Evolutionary conservation across 1,140 invertebrate species (phyloP).

Genomic region (Lepidotrigona ventralis): DNA sequence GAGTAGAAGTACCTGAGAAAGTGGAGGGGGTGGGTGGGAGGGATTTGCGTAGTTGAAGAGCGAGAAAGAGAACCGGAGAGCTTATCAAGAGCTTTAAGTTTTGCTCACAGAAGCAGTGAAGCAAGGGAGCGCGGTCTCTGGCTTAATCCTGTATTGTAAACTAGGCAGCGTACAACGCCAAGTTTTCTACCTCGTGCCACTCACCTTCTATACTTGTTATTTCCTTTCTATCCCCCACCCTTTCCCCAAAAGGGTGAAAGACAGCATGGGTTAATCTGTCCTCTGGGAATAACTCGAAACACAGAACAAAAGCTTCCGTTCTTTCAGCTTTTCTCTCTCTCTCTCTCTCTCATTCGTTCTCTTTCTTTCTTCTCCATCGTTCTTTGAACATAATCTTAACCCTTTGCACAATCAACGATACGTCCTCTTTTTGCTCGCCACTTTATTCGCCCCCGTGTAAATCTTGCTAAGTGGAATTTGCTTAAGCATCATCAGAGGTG

Average conservation of each 20-base stretch:
- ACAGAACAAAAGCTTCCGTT: slow-evolving; percentile 69
- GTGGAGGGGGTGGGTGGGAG: neutral
- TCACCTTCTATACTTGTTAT: slow-evolving; percentile 63
- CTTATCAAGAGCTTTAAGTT: slow-evolving; percentile 77
- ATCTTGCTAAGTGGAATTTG: slow-evolving; percentile 20
- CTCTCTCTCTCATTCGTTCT: neutral
- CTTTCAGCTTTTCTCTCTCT: slow-evolving; percentile 30
- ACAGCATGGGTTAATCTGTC: slow-evolving; percentile 73
- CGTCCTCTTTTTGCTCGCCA: slow-evolving; percentile 3
- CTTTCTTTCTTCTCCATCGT: neutral
- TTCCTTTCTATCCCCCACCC: slow-evolving; percentile 49
- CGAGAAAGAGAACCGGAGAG: slow-evolving; percentile 59
- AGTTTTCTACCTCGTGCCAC: slow-evolving; percentile 67
- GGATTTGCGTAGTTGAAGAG: slow-evolving; percentile 37
- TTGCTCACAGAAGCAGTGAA: slow-evolving; percentile 58
- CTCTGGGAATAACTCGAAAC: slow-evolving; percentile 74
- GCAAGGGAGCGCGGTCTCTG: slow-evolving; percentile 50
- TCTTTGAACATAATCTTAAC: slow-evolving; percentile 47
- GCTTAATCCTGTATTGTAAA: slow-evolving; percentile 78
- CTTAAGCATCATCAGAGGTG: slow-evolving; percentile 1
- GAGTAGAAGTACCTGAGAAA: slow-evolving; percentile 31
- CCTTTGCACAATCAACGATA: slow-evolving; percentile 59
- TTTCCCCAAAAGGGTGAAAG: slow-evolving; percentile 57
- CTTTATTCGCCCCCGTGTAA: neutral
- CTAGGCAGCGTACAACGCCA: slow-evolving; percentile 72